Base-by-base conservation (phyloP, 2,888 invertebrate genomes). In the Cyclophora albipunctata region DNA sequence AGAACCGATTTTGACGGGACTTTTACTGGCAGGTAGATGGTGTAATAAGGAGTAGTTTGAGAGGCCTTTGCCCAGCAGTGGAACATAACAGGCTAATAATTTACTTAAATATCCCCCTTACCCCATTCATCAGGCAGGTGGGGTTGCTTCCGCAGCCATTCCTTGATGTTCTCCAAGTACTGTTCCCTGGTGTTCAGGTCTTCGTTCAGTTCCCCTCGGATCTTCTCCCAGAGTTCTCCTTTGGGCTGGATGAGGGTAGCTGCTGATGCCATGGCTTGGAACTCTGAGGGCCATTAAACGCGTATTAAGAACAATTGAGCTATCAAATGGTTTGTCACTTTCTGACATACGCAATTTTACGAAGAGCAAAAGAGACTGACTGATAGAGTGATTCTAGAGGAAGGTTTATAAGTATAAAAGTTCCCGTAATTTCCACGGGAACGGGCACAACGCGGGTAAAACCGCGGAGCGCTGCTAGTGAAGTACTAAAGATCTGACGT, bases 141-240 rank as follows among this genome's bases (percentile, higher is more conserved):
- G 0, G 92, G 92, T 66, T 92, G 91, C 63, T 92, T 90, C 54
- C 76, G 71, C 46, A 92, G 72, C 92, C 92, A 92, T n/a, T 92
- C 91, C 63, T 91, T 92, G 54, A 92, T 91, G 37, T 85, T 78
- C 34, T 84, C 84, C 46, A 92, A 67, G 59, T 92, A 92, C 4
- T 81, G 78, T 42, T 90, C 90, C 2, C 90, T 82, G 0, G 91
- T 91, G 47, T 78, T 76, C 0, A 86, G 74, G 57, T 92, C 87
- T 69, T 94, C 94, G 45, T 93, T 93, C 51, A 94, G 77, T 64
- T 93, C 93, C 60, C 90, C 84, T 54, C 92, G 89, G 63, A 94
- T 93, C 75, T 84, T 84, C 67, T 91, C 86, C 66, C 92, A 92
- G 80, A 93, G 89, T 64, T 93, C 93, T 34, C 91, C 91, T 34